Evolutionary conservation across 2,113 vertebrate species (phyloP).

Genomic region (Scortum barcoo): DNA sequence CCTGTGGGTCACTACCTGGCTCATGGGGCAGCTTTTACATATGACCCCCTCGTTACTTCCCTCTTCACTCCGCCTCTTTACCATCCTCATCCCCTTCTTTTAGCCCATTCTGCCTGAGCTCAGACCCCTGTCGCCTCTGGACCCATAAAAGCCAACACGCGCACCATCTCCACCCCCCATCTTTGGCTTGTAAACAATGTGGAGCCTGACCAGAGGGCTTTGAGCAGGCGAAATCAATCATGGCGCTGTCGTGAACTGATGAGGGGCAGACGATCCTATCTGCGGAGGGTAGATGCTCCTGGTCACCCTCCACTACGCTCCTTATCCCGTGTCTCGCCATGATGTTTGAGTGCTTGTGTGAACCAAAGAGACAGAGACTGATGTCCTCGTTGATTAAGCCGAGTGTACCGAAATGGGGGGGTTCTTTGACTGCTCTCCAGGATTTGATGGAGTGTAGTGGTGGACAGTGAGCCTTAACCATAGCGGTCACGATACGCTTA

Average conservation of each 20-base stretch:
- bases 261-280: slow-evolving; percentile 27
- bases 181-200: slow-evolving; percentile 34
- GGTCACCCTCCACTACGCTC: background rate
- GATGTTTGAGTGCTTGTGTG: slow-evolving; percentile 12
- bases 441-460: slow-evolving; percentile 25
- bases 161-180: slow-evolving; percentile 31
- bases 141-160: slow-evolving; percentile 41
- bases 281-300: slow-evolving; percentile 5
- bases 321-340: background rate
- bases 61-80: slow-evolving; percentile 20
- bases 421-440: slow-evolving; percentile 2
- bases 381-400: slow-evolving; percentile 33
- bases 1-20: slow-evolving; percentile 18
- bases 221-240: slow-evolving; percentile 33
- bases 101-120: background rate
- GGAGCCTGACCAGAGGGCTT: background rate
- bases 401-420: background rate
- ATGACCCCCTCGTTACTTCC: background rate
- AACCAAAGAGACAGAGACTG: slow-evolving; percentile 8
- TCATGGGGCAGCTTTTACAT: slow-evolving; percentile 8
- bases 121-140: slow-evolving; percentile 34
- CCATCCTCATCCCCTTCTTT: background rate
- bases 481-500: background rate
- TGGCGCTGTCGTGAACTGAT: slow-evolving; percentile 12
- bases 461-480: slow-evolving; percentile 17